A percentile compares a stretch with the other conserved stretches of the same genome.
phyloP scores from a whole-genome alignment of 2,113 vertebrate species.

The Silurus asotus region DNA sequence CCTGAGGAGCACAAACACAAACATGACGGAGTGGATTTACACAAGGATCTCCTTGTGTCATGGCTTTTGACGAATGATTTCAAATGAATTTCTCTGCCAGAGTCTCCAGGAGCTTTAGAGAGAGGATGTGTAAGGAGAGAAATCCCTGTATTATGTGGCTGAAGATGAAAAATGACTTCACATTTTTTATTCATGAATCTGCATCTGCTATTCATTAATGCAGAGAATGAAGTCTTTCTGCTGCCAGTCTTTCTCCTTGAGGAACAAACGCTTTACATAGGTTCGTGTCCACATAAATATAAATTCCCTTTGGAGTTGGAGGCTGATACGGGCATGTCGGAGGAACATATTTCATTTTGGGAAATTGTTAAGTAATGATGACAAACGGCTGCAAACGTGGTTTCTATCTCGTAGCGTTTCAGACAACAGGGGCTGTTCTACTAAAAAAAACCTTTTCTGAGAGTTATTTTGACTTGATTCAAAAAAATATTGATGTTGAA shows the following conservation, averaged over 20 bases:
- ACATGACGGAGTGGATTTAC: too few species aligned
- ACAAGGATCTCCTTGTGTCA: too few species aligned
- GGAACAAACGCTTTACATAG: slow-evolving; percentile 17
- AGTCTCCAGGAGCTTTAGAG: slow-evolving; percentile 1
- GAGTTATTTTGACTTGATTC: neutral
- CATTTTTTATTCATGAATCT: slow-evolving; percentile 42
- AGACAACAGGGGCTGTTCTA: neutral
- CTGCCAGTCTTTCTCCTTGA: slow-evolving; percentile 19
- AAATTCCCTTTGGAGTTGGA: slow-evolving; percentile 6
- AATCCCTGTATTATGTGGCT: slow-evolving; percentile 9
- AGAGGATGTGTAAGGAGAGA: neutral
- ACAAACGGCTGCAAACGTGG: neutral
- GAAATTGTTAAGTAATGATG: neutral
- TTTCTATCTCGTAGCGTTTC: neutral
- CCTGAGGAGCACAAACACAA: neutral
- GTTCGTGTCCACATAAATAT: slow-evolving; percentile 21
- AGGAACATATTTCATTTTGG: neutral
- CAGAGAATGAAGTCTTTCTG: slow-evolving; percentile 5
- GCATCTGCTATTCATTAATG: slow-evolving; percentile 40
- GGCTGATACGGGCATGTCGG: neutral
- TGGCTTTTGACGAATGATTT: too few species aligned
- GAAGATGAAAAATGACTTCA: slow-evolving; percentile 23
- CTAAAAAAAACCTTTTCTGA: neutral
- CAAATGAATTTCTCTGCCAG: neutral
- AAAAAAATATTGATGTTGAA: too few species aligned